phyloP scores from a whole-genome alignment of 2,888 invertebrate genomes.

The Dichetophora obliterata region DNA sequence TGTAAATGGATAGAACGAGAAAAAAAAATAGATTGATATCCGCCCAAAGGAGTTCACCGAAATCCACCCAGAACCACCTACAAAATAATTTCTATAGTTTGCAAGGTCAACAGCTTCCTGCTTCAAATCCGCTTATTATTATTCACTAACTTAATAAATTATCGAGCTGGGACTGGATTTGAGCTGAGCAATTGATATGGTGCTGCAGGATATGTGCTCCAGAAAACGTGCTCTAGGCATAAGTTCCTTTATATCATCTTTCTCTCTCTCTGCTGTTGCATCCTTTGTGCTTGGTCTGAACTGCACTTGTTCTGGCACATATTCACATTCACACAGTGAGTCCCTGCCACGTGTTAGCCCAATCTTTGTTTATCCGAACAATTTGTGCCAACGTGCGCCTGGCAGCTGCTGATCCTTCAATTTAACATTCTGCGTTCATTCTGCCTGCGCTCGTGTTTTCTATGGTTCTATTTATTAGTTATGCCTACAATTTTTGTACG shows the following conservation, averaged over 20 bases:
- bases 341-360: constrained; percentile 61
- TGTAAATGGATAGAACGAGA: not conserved
- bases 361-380: constrained; percentile 68
- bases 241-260: not conserved
- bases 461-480: constrained; percentile 53
- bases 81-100: not conserved
- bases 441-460: constrained; percentile 26
- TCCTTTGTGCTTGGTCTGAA: not conserved
- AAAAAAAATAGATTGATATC: not conserved
- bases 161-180: not conserved
- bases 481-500: constrained; percentile 47
- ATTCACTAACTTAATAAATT: not conserved
- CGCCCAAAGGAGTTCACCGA: not conserved
- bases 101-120: constrained; percentile 8
- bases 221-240: constrained; percentile 9
- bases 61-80: not conserved
- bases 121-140: constrained; percentile 16
- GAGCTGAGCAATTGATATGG: not conserved
- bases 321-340: not conserved
- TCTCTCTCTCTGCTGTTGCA: not conserved
- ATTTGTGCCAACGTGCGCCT: constrained; percentile 57
- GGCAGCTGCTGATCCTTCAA: constrained; percentile 7
- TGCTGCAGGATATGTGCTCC: constrained; percentile 6
- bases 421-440: not conserved
- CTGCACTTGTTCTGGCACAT: constrained; percentile 46